Evolutionary conservation across 2,113 vertebrate species (phyloP).

Genomic region (Microcebus jonahi): DNA sequence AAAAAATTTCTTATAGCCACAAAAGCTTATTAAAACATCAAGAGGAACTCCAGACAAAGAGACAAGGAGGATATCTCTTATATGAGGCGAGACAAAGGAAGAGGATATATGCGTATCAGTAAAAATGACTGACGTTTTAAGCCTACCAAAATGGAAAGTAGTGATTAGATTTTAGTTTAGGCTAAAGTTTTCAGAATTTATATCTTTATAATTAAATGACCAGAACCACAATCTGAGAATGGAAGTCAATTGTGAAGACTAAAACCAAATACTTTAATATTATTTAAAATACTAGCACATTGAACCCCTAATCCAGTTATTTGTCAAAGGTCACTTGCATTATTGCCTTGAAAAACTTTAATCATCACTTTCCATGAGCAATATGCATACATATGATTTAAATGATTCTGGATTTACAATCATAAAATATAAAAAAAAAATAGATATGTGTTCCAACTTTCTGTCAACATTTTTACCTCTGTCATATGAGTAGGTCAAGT

Average conservation of each 20-base stretch:
- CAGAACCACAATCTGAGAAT: background rate
- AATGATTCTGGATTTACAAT: background rate
- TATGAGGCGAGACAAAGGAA: background rate
- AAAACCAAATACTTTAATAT: background rate
- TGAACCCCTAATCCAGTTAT: background rate
- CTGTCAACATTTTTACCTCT: background rate
- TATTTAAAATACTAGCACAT: constrained; percentile 23
- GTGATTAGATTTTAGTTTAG: background rate
- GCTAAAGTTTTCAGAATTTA: background rate
- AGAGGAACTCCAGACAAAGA: background rate
- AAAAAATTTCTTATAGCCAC: background rate
- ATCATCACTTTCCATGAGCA: background rate
- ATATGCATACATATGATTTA: background rate
- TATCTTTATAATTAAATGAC: background rate
- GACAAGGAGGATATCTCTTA: background rate
- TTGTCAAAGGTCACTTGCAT: background rate
- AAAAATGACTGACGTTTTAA: background rate
- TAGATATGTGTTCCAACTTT: background rate
- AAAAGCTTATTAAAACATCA: constrained; percentile 10
- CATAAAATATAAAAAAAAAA: constrained; percentile 14
- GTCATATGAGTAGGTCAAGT: background rate
- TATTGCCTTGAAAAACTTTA: constrained; percentile 11
- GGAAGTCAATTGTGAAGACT: constrained; percentile 15
- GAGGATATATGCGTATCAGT: background rate
- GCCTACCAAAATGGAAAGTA: constrained; percentile 12